A percentile compares a stretch with the other conserved stretches of the same genome.
These are phyloP conservation scores for Ganaspis sp. DNA, from an alignment of 1,140 invertebrate species.

Conservation along the genomic window DNA sequence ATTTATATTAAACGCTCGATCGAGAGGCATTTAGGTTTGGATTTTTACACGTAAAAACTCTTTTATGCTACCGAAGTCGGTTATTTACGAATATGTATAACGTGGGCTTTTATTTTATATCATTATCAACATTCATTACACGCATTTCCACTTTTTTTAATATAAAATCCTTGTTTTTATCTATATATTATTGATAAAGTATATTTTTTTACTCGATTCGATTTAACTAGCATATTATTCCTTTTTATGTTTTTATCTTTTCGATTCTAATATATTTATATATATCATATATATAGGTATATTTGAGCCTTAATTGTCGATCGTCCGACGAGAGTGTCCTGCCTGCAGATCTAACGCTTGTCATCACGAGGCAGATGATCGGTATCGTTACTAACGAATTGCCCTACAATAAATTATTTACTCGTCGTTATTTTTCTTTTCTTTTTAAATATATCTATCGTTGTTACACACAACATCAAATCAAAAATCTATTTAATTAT, in stretches of 20 bases:
- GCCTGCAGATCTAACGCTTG: constrained; percentile 26
- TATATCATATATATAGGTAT: constrained; percentile 38
- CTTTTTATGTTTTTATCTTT: constrained; percentile 27
- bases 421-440: background rate
- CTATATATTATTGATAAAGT: constrained; percentile 52
- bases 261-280: constrained; percentile 37
- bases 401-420: background rate
- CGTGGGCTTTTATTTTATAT: constrained; percentile 46
- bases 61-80: constrained; percentile 55
- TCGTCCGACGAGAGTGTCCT: constrained; percentile 23
- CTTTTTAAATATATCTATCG: background rate
- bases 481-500: constrained; percentile 6
- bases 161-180: constrained; percentile 65
- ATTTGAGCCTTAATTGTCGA: constrained; percentile 34
- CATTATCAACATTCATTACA: constrained; percentile 60
- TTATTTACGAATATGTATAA: constrained; percentile 37
- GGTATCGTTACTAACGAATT: constrained; percentile 17
- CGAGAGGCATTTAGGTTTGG: constrained; percentile 65
- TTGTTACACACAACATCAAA: constrained; percentile 13
- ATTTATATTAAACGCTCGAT: constrained; percentile 42
- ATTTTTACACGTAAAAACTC: constrained; percentile 65
- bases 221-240: constrained; percentile 14
- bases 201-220: constrained; percentile 23
- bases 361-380: constrained; percentile 26
- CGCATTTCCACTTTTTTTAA: constrained; percentile 54